Evolutionary conservation across 2,113 vertebrate species (phyloP).

Genomic region (Caranx melampygus): DNA sequence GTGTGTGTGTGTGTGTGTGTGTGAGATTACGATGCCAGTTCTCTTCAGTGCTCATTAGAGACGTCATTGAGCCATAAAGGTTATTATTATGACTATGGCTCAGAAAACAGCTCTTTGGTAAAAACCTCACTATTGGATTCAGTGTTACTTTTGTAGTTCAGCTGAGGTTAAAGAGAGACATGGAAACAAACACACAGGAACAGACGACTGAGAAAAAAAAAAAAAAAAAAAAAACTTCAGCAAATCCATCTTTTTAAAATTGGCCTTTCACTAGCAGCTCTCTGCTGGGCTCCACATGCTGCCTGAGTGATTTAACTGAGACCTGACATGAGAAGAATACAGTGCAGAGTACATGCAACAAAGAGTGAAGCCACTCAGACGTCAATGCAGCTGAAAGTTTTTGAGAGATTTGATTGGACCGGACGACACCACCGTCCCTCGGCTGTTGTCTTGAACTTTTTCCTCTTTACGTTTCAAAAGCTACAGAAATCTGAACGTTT

Average conservation of each 20-base stretch:
- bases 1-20: constrained; percentile 35
- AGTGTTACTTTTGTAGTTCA: constrained; percentile 62
- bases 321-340: not conserved
- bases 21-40: constrained; percentile 57
- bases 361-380: constrained; percentile 3
- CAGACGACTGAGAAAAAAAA: constrained; percentile 11
- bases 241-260: constrained; percentile 28
- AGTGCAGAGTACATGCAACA: not conserved
- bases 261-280: constrained; percentile 20
- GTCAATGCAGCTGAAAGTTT: constrained; percentile 1
- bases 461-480: not conserved
- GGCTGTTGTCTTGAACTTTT: not conserved
- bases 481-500: constrained; percentile 4
- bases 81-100: constrained; percentile 75
- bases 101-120: constrained; percentile 61
- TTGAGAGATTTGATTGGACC: too few relatives aligned
- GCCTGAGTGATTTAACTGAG: not conserved
- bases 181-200: constrained; percentile 62
- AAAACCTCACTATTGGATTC: constrained; percentile 68
- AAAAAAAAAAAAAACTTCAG: constrained; percentile 17
- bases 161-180: constrained; percentile 61
- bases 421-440: too few relatives aligned
- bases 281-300: not conserved
- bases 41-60: constrained; percentile 77
- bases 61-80: constrained; percentile 73